These are phyloP conservation scores for Istiophorus platypterus DNA, from an alignment of 2,113 vertebrate species.

Conservation along the genomic window DNA sequence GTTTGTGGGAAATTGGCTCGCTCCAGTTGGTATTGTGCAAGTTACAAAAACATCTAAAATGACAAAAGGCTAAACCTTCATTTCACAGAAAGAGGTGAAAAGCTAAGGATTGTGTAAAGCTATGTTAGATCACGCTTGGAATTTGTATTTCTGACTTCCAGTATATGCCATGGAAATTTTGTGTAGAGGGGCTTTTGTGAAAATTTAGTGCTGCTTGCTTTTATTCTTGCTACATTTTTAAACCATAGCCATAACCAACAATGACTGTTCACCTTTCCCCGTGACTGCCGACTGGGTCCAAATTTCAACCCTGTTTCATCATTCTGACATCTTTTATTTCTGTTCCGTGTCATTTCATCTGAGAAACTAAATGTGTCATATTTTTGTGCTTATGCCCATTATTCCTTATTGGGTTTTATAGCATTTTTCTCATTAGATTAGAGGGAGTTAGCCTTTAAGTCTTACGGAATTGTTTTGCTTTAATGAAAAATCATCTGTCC, in stretches of 20 bases:
- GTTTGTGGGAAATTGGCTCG: conserved; percentile 59
- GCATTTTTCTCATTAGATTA: conserved; percentile 32
- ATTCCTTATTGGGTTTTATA: conserved; percentile 24
- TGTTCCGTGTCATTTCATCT: conserved; percentile 3
- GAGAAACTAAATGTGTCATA: conserved; percentile 32
- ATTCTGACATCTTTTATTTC: conserved; percentile 13
- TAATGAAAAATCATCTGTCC: conserved; percentile 15
- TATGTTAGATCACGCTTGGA: conserved; percentile 43
- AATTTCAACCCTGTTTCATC: conserved; percentile 27
- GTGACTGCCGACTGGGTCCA: conserved; percentile 33
- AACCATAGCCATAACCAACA: conserved; percentile 38
- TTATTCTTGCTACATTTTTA: conserved; percentile 40
- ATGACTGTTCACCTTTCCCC: conserved; percentile 61
- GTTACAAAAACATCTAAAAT: conserved; percentile 28
- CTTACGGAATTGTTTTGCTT: conserved; percentile 9
- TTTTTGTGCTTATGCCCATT: conserved; percentile 30
- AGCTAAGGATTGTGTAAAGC: conserved; percentile 64
- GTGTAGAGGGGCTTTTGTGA: neutral
- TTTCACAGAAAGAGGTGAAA: conserved; percentile 68
- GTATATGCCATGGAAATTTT: conserved; percentile 27
- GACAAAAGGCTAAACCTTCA: conserved; percentile 37
- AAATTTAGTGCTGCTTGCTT: conserved; percentile 19
- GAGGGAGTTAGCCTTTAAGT: neutral
- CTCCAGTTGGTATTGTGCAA: conserved; percentile 48
- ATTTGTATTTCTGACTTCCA: conserved; percentile 30